A percentile compares a stretch with the other conserved stretches of the same genome.
These are phyloP conservation scores for Trogon surrucura DNA, from an alignment of 2,113 vertebrate genomes.

Conservation along the genomic window DNA sequence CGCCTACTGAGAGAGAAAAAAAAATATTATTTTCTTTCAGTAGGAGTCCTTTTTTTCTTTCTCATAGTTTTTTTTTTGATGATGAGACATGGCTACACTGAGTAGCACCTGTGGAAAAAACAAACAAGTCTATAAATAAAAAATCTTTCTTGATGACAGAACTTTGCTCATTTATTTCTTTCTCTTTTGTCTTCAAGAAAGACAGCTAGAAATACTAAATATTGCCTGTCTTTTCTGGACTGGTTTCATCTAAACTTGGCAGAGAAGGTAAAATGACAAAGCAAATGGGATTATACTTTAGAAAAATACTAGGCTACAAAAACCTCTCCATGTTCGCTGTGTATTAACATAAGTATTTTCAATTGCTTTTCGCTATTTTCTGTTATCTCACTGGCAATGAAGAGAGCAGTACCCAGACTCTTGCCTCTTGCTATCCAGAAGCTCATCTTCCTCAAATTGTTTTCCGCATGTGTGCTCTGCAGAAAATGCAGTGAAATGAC, in stretches of 20 bases:
- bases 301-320: neutral
- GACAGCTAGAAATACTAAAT: neutral
- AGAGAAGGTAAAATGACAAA: neutral
- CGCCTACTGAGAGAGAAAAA: neutral
- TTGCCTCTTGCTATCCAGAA: neutral
- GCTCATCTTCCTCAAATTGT: neutral
- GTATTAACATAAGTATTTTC: neutral
- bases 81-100: neutral
- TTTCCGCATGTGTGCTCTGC: neutral
- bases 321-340: neutral
- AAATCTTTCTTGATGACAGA: neutral
- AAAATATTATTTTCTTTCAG: neutral
- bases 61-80: neutral
- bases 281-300: neutral
- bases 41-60: neutral
- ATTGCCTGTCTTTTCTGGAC: neutral
- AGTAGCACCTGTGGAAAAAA: neutral
- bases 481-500: neutral
- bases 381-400: neutral
- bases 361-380: neutral
- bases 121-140: neutral
- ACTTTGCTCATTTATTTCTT: neutral
- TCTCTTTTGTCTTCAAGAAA: neutral
- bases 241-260: neutral
- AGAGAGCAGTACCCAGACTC: neutral